Conservation (phyloP, 2,797 vertebrate genomes). For the Acanthurus tractus region DNA sequence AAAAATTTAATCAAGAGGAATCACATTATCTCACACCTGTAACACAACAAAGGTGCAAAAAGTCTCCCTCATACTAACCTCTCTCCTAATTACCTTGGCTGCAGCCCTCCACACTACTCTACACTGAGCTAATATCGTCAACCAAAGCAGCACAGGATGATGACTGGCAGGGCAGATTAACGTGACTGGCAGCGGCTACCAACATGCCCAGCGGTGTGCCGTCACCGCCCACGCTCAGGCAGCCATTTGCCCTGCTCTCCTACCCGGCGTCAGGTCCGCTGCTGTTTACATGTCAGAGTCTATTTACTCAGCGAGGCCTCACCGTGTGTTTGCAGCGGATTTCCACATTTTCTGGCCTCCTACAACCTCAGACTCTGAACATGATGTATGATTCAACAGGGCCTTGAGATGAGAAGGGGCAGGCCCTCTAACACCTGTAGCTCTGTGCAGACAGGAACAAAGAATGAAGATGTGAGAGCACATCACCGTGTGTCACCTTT, state of each 20-base stretch:
- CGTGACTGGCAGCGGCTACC: conserved; percentile 71
- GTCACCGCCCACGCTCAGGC: conserved; percentile 56
- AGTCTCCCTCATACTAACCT: conserved; percentile 17
- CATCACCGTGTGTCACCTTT: conserved; percentile 28
- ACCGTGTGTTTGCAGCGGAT: conserved; percentile 47
- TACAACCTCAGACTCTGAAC: conserved; percentile 5
- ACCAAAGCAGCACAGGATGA: conserved; percentile 28
- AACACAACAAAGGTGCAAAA: conserved; percentile 4
- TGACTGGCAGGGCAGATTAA: conserved; percentile 73
- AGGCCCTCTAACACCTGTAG: conserved; percentile 48
- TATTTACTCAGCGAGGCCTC: conserved; percentile 62
- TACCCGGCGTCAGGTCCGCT: conserved; percentile 56
- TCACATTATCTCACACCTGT: conserved; percentile 17
- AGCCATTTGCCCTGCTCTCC: conserved; percentile 64
- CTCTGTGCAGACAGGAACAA: conserved; percentile 1
- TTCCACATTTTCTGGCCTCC: conserved; percentile 26
- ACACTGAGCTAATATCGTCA: conserved; percentile 31
- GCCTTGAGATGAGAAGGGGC: not conserved
- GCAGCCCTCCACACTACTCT: conserved; percentile 14
- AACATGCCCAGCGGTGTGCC: conserved; percentile 70
- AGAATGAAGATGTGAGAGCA: conserved; percentile 27
- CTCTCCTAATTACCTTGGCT: conserved; percentile 18
- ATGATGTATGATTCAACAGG: not conserved
- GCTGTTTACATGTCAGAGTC: conserved; percentile 65
- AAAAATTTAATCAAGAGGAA: not conserved